Conservation (phyloP, 2,113 vertebrate genomes). For the Hyla sarda region DNA sequence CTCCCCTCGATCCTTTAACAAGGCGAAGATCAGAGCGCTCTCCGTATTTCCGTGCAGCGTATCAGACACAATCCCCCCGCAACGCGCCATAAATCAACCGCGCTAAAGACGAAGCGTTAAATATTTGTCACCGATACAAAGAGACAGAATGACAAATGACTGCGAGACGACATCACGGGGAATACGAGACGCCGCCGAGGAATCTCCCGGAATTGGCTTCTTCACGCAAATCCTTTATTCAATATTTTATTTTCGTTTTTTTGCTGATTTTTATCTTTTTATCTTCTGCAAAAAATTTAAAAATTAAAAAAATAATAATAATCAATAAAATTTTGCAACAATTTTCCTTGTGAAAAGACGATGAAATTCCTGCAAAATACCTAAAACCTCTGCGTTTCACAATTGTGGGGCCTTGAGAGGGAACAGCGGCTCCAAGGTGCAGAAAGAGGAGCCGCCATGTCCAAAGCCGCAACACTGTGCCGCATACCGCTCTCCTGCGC, state of each 20-base stretch:
- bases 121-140: constrained; percentile 15
- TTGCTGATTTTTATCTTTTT: neutral
- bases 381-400: neutral
- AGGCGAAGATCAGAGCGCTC: too few relatives aligned
- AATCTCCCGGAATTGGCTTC: neutral
- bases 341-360: neutral
- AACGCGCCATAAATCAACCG: neutral
- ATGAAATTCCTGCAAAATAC: neutral
- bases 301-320: too few relatives aligned
- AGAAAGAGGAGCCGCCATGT: neutral
- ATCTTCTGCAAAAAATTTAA: too few relatives aligned
- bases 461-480: neutral
- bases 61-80: neutral
- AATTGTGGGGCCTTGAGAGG: too few relatives aligned
- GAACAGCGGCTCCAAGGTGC: neutral
- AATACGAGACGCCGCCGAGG: neutral
- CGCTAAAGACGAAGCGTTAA: neutral
- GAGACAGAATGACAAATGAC: neutral
- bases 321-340: too few relatives aligned
- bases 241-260: neutral
- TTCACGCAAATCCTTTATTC: neutral
- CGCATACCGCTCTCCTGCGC: neutral
- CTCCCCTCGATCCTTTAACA: too few relatives aligned
- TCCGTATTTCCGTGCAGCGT: too few relatives aligned
- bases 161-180: constrained; percentile 8